Conservation (phyloP, 2,113 vertebrate genomes). For the Aldabrachelys gigantea region DNA sequence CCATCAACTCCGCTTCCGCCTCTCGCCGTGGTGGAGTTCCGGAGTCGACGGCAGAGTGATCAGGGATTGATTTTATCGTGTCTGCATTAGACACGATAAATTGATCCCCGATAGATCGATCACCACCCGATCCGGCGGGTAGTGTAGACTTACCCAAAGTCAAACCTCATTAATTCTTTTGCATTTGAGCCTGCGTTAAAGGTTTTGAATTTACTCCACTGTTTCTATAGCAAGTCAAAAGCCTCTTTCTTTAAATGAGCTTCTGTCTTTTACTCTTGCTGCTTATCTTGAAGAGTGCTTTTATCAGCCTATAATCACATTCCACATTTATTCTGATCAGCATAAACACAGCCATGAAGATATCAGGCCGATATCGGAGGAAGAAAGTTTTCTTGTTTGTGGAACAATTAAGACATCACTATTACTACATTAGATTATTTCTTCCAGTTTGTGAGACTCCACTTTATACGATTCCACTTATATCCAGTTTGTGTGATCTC, state of each 20-base stretch:
- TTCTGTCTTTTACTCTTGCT: neutral
- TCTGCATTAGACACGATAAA: no score
- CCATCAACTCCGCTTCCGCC: no score
- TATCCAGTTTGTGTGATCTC: neutral
- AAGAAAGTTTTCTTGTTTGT: conserved; percentile 3
- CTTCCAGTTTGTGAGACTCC: neutral
- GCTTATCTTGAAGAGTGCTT: neutral
- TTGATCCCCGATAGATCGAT: no score
- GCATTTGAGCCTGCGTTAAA: neutral
- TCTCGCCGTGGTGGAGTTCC: no score
- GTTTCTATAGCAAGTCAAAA: neutral
- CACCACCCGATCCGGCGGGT: no score
- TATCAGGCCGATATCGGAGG: neutral
- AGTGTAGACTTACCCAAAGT: neutral
- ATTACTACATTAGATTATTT: neutral
- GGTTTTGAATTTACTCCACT: neutral
- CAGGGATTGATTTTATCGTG: no score
- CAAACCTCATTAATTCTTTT: neutral
- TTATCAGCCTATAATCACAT: neutral
- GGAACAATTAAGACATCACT: neutral
- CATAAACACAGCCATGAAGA: neutral
- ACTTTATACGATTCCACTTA: neutral
- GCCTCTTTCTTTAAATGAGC: neutral
- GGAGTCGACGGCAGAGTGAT: no score
- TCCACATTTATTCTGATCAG: neutral